Evolutionary conservation across 2,888 invertebrate genomes (phyloP).

Genomic region (Archips crataeganus): DNA sequence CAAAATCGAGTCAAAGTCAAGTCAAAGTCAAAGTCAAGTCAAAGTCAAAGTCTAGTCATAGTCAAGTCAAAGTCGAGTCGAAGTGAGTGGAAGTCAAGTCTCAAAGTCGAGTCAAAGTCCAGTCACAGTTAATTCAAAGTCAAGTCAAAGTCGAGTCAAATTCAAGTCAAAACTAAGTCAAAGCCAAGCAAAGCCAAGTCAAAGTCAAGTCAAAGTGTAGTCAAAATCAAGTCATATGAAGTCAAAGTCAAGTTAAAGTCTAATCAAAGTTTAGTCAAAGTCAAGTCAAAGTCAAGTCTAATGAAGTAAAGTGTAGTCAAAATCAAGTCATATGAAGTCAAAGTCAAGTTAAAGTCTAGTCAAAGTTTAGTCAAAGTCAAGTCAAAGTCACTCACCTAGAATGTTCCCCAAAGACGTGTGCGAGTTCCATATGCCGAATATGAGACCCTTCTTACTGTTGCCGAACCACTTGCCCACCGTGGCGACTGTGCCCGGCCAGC

Average conservation of each 20-base stretch:
- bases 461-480: conserved; percentile 99
- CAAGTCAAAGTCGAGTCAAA: background rate
- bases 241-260: background rate
- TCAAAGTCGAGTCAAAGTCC: background rate
- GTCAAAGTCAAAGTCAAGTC: background rate
- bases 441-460: conserved; percentile 94
- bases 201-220: background rate
- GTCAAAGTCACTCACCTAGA: conserved; percentile 87
- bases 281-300: background rate
- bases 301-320: background rate
- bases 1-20: background rate
- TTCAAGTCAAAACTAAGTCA: background rate
- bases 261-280: background rate
- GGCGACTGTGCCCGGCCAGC: conserved; percentile 98
- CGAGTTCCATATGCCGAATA: conserved; percentile 99
- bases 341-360: background rate
- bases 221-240: background rate
- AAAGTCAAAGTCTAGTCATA: background rate
- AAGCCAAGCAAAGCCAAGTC: background rate
- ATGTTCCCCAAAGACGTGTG: conserved; percentile 99
- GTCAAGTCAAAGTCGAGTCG: background rate
- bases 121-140: background rate
- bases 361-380: background rate
- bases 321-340: background rate
- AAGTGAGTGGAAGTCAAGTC: background rate